Evolutionary conservation across 2,797 vertebrate species (phyloP), one percentile per base, ranked within the genome.

Genomic region (Platalea minor): DNA sequence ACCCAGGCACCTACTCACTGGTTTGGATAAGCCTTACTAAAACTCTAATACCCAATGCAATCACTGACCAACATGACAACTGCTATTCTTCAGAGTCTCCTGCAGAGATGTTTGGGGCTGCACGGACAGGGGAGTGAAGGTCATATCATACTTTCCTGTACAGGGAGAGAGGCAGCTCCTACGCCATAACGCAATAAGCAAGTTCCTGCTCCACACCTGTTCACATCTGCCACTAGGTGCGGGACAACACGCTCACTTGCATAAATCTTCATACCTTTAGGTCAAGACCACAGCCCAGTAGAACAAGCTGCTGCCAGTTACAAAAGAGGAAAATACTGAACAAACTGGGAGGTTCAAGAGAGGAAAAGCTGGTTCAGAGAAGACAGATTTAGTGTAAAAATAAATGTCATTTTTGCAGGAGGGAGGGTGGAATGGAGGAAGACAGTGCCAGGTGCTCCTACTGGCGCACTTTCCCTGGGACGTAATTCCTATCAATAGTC

Each of bases 391-490:
- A 98, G 98, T 98, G 98, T 98, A 98, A 98, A 98, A 98, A 98
- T 97, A 98, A 98, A 98, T 96, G 98, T 98, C 98, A 98, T 98
- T 98, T 98, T 98, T 98, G 98, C 97, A 98, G 97, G 97, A 98
- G 97, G 97, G 92, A 95, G 86, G 96, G 96, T 95, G 95, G 96
- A 94, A 96, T 96, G 96, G 95, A 97, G 97, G 96, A 90, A 96
- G 97, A 96, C 97, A 97, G 95, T 97, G 96, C 85, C 97, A 92
- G 93, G 93, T 89, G 90, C 68, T 97, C 95, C 98, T 99, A 99
- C 98, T 99, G 99, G 98, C 99, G 99, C 99, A 99, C 99, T 99
- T 99, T 99, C 98, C 99, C 99, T 35, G 99, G 99, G 96, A 98
- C 97, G 43, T 98, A 98, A 97, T 98, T 98, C 96, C 99, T 99